A percentile compares a stretch with the other conserved stretches of the same genome.
These are phyloP conservation scores for Arctopsyche grandis DNA, from an alignment of 1,140 invertebrate species.

Conservation along the genomic window DNA sequence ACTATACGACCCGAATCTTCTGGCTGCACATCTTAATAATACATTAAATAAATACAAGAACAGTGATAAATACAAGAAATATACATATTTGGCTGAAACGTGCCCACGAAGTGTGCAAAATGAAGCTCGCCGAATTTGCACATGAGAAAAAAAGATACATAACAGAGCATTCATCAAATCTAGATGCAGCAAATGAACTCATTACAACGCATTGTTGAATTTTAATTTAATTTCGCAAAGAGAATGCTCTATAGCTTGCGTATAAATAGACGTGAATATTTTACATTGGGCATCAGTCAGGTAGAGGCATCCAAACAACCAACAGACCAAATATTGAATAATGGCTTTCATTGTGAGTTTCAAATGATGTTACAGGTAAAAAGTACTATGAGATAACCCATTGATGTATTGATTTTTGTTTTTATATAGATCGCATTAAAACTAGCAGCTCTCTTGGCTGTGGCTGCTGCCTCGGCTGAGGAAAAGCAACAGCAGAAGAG, in stretches of 20 bases:
- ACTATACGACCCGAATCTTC: no score
- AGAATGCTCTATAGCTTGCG: not conserved
- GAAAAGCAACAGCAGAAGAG: slow-evolving; percentile 52
- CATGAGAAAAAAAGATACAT: no score
- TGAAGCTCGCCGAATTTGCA: no score
- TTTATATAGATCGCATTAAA: slow-evolving; percentile 41
- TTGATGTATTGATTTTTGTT: not conserved
- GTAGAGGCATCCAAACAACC: not conserved
- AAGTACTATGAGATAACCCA: not conserved
- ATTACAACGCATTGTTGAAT: no score
- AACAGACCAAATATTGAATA: slow-evolving; percentile 13
- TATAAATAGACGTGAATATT: not conserved
- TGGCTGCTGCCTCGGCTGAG: slow-evolving; percentile 37
- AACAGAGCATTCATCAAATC: no score
- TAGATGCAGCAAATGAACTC: no score
- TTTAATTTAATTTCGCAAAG: slow-evolving; percentile 2
- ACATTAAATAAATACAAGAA: no score
- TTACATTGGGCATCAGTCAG: not conserved
- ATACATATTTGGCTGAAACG: no score
- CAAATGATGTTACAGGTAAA: not conserved
- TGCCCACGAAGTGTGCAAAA: no score
- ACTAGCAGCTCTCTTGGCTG: slow-evolving; percentile 38
- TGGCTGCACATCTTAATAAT: no score
- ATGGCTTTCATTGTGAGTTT: not conserved
- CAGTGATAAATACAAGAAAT: no score